These are phyloP conservation scores for Entomobrya multifasciata DNA, from an alignment of 2,888 invertebrate species.

Conservation along the genomic window DNA sequence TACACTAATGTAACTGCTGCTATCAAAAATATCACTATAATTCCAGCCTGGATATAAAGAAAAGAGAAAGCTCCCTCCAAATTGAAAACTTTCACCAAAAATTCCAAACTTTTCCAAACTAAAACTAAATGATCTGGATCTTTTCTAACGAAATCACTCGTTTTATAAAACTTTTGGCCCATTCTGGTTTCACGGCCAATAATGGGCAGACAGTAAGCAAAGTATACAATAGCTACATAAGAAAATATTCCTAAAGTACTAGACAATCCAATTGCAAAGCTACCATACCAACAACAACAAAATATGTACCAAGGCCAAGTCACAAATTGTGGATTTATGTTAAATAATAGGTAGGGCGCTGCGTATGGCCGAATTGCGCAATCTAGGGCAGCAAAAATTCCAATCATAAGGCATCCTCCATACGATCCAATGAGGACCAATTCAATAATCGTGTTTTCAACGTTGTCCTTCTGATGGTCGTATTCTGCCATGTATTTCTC, in stretches of 20 bases:
- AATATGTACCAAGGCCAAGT: not conserved
- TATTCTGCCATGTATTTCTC: not conserved
- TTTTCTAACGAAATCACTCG: not conserved
- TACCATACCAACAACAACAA: not conserved
- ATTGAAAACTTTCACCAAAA: not conserved
- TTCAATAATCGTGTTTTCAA: not conserved
- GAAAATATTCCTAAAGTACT: not conserved
- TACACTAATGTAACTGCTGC: not conserved
- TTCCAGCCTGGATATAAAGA: not conserved
- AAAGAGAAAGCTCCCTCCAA: not conserved
- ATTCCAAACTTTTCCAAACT: not conserved
- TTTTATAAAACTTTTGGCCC: not conserved
- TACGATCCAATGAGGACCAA: not conserved
- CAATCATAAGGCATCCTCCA: not conserved
- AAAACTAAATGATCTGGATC: not conserved
- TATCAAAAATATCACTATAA: not conserved
- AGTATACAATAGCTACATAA: not conserved
- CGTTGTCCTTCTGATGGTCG: no score
- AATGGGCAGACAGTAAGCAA: not conserved
- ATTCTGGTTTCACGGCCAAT: not conserved
- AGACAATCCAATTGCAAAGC: not conserved
- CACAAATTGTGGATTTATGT: not conserved
- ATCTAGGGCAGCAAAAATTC: not conserved
- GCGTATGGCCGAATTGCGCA: not conserved
- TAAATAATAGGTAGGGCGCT: not conserved